Evolutionary conservation across 2,888 invertebrate genomes (phyloP).

Genomic region (Aspidiotus destructor): DNA sequence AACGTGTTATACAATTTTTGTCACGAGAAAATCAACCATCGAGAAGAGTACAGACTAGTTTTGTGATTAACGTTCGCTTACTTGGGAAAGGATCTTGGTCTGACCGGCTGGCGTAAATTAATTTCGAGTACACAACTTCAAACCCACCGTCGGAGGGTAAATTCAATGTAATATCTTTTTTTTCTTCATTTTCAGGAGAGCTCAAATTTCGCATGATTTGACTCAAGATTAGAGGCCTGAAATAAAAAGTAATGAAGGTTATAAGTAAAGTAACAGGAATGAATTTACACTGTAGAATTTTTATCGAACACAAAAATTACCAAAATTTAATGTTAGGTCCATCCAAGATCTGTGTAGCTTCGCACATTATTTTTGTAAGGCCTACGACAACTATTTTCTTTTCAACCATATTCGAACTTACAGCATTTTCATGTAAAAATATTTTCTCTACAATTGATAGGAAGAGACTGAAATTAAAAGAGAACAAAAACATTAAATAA

Average conservation of each 20-base stretch:
- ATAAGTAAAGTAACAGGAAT: neutral
- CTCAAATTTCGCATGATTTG: constrained; percentile 79
- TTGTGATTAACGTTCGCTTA: constrained; percentile 38
- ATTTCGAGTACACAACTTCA: constrained; percentile 77
- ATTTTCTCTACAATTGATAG: constrained; percentile 90
- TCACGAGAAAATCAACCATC: neutral
- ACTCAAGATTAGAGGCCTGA: constrained; percentile 49
- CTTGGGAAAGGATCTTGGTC: constrained; percentile 66
- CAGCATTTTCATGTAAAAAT: constrained; percentile 74
- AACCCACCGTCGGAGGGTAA: constrained; percentile 78
- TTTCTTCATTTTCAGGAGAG: constrained; percentile 68
- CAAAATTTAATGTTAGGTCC: constrained; percentile 53
- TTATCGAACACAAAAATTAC: constrained; percentile 44
- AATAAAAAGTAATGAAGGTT: neutral
- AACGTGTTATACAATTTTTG: constrained; percentile 32
- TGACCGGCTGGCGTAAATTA: constrained; percentile 70
- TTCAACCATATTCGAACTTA: constrained; percentile 70
- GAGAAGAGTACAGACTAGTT: too few relatives aligned
- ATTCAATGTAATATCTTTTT: constrained; percentile 74
- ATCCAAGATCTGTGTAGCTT: constrained; percentile 57
- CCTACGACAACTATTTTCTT: constrained; percentile 87
- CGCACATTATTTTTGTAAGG: constrained; percentile 71
- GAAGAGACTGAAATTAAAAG: constrained; percentile 62
- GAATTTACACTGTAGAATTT: neutral
- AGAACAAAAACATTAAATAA: neutral